phyloP scores from a whole-genome alignment of 1,140 invertebrate genomes.

The Mamestra configurata region DNA sequence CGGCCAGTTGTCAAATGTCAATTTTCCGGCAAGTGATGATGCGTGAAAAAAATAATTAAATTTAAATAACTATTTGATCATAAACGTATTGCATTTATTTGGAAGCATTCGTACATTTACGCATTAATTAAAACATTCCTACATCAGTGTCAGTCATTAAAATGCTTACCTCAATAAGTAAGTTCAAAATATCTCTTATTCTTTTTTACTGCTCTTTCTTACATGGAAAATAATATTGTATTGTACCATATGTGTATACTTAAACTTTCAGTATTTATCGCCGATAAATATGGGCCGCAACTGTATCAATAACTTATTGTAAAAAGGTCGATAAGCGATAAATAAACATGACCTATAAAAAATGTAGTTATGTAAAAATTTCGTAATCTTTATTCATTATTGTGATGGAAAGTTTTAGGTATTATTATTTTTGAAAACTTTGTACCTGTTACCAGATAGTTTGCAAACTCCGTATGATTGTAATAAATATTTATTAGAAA shows the following conservation, averaged over 20 bases:
- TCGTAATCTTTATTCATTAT: neutral
- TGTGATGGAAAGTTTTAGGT: neutral
- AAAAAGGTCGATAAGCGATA: neutral
- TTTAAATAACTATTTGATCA: neutral
- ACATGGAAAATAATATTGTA: neutral
- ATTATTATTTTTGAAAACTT: no score
- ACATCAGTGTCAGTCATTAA: conserved; percentile 29
- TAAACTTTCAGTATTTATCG: neutral
- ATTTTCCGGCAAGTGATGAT: neutral
- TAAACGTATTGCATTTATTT: conserved; percentile 28
- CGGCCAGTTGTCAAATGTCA: conserved; percentile 5
- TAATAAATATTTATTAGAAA: no score
- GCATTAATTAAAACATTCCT: conserved; percentile 10
- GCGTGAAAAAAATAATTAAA: neutral
- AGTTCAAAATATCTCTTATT: conserved; percentile 14
- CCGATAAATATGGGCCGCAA: neutral
- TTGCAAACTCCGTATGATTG: no score
- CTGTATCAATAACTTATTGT: neutral
- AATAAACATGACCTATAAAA: conserved; percentile 1
- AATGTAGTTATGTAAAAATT: conserved; percentile 33
- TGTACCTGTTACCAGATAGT: no score
- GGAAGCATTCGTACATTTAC: neutral
- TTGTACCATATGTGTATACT: neutral
- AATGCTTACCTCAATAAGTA: conserved; percentile 56
- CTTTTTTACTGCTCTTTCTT: neutral